Percentiles rank a stretch among this genome's conserved stretches.
phyloP scores from a whole-genome alignment of 2,797 vertebrate species.

The Graptemys geographica region DNA sequence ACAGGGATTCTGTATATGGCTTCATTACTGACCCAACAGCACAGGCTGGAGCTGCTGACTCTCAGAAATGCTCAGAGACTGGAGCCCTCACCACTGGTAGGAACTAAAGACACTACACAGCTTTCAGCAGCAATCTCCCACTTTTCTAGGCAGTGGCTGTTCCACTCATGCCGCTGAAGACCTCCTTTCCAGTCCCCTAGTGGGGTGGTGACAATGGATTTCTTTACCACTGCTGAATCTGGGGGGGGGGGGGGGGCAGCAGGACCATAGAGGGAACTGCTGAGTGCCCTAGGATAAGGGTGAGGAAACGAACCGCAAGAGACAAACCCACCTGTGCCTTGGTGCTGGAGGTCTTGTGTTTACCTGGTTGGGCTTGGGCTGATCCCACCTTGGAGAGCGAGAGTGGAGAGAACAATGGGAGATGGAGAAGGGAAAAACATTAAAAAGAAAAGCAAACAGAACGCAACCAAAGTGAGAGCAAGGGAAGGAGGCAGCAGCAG shows the following conservation, averaged over 20 bases:
- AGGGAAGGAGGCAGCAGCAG: not conserved
- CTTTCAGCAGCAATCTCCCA: not conserved
- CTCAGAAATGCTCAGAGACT: not conserved
- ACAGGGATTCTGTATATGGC: not conserved
- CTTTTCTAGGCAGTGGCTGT: not conserved
- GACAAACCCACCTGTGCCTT: constrained; percentile 80
- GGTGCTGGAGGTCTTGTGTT: constrained; percentile 38
- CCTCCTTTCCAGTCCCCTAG: not conserved
- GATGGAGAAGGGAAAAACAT: constrained; percentile 48
- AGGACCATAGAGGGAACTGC: not conserved
- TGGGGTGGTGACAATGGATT: accelerated
- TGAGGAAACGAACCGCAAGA: not conserved
- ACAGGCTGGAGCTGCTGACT: not conserved
- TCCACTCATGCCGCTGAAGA: not conserved
- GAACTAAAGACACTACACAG: accelerated
- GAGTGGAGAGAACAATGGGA: constrained; percentile 61
- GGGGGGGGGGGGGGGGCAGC: not conserved
- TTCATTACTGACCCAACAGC: not conserved
- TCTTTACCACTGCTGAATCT: not conserved
- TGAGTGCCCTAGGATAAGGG: accelerated
- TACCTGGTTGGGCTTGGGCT: constrained; percentile 66
- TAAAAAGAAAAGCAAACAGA: constrained; percentile 56
- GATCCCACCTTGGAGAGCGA: constrained; percentile 76
- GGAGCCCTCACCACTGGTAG: not conserved
- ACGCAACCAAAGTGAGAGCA: not conserved